Conservation (phyloP, 2,888 invertebrate species). For the Drosophila parthenogenetica region DNA sequence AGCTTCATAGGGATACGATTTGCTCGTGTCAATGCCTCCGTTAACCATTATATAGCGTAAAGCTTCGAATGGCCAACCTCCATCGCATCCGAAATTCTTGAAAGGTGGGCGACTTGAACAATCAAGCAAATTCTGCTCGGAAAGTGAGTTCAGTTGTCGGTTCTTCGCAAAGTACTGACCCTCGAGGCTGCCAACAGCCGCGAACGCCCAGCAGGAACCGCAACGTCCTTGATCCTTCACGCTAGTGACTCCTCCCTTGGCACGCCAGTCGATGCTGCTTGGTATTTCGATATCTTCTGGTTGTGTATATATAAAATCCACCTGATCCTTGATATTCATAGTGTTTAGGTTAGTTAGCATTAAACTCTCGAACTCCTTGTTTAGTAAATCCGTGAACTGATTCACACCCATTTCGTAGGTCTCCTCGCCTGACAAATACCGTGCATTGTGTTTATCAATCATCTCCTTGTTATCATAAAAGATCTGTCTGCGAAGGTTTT, state of each 20-base stretch:
- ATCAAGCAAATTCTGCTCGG: constrained; percentile 96
- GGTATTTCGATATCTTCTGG: constrained; percentile 88
- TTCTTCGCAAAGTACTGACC: constrained; percentile 93
- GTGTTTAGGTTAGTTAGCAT: constrained; percentile 58
- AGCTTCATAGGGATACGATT: constrained; percentile 93
- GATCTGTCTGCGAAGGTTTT: constrained; percentile 93
- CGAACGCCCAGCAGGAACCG: constrained; percentile 97
- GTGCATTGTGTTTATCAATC: constrained; percentile 93
- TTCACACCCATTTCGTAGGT: constrained; percentile 90
- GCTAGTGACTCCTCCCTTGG: constrained; percentile 92
- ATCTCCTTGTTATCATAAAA: constrained; percentile 93
- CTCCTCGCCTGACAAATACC: constrained; percentile 88
- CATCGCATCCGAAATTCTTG: constrained; percentile 91
- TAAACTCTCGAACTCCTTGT: constrained; percentile 89
- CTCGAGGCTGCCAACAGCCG: constrained; percentile 94
- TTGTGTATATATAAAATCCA: constrained; percentile 58
- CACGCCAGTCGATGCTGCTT: constrained; percentile 92
- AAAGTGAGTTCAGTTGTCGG: constrained; percentile 91
- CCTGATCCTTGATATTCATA: constrained; percentile 27
- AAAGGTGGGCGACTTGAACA: constrained; percentile 90
- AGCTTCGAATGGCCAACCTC: constrained; percentile 89
- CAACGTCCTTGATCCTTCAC: constrained; percentile 95
- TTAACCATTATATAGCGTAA: constrained; percentile 93
- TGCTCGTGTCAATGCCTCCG: constrained; percentile 94
- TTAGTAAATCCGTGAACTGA: constrained; percentile 92